Base-by-base conservation (phyloP, 2,113 vertebrate genomes). In the Leucopsar rothschildi region DNA sequence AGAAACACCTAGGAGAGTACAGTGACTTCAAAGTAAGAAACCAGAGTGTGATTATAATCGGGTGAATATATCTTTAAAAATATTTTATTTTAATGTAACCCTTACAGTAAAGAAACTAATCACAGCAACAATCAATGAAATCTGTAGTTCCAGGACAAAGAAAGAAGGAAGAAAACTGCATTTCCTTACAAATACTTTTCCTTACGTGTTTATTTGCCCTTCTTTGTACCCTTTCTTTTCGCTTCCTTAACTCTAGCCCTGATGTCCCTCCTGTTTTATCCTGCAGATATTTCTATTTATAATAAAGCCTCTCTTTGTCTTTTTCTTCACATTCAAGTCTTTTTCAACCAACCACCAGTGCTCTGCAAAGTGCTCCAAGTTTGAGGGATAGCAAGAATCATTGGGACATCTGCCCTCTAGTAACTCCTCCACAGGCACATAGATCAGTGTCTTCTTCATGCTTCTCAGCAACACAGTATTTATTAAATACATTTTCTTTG, bases 401-500 rank as follows among this genome's bases (percentile, higher is more conserved):
- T 63, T 71, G 66, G 56, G 47, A 53, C 8, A 52, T 44, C 78
- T 79, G 28, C 16, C 12, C 23, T 60, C 27, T 37, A 24, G 21
- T 15, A 68, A 27, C 19, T 85, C 66, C 42, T 64, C 52, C 60
- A 68, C 27, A 50, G 25, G 5, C 57, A 22, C 33, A 12, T 66
- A 68, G 42, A 65, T 92, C 52, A 78, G 47, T 79, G 61, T 81
- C 68, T 20, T 95, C 61, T 75, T 94, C 24, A 44, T 79, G 52
- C 44, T 92, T 82, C 84, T 89, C 31, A 82, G 61, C n/a, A 78
- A 31, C 31, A 68, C 2, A 6, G 13, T 82, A 76, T 84, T 79
- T 93, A 86, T 86, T 59, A 37, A 92, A 93, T 82, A 55, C 4
- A 72, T 95, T 94, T 92, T 86, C 66, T 90, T 17, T 88, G 71